These are phyloP conservation scores for Rostratula benghalensis DNA, from an alignment of 2,113 vertebrate species.

Conservation along the genomic window DNA sequence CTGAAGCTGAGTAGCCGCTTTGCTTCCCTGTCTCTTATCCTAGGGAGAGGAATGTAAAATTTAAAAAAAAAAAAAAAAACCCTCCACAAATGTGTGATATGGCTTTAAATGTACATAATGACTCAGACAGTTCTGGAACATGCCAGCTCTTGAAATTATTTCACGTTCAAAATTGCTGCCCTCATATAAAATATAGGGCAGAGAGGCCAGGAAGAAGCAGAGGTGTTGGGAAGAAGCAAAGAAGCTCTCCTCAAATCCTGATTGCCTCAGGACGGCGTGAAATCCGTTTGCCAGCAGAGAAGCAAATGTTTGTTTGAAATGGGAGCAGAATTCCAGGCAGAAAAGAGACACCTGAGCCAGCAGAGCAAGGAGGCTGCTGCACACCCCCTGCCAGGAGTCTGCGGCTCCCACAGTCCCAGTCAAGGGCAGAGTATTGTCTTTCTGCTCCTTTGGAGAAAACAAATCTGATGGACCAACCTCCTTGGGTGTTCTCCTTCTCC, in stretches of 20 bases:
- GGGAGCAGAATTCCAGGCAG: not conserved
- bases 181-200: not conserved
- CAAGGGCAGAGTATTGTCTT: conserved; percentile 8
- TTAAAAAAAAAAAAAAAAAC: not conserved
- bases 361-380: not conserved
- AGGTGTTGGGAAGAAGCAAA: not conserved
- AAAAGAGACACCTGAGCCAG: not conserved
- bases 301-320: conserved; percentile 21
- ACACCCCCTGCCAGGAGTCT: not conserved
- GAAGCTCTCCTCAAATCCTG: not conserved
- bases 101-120: not conserved
- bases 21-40: not conserved
- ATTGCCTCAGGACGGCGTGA: not conserved
- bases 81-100: not conserved
- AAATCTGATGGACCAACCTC: not conserved
- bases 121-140: not conserved
- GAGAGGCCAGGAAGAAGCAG: not conserved
- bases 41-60: not conserved
- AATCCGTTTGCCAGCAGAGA: not conserved
- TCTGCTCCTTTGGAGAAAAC: not conserved
- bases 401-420: not conserved
- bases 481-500: not conserved
- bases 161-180: not conserved
- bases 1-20: not conserved
- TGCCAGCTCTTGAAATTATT: not conserved